Evolutionary conservation across 1,140 invertebrate species (phyloP).

Genomic region (Ganaspis sp.): DNA sequence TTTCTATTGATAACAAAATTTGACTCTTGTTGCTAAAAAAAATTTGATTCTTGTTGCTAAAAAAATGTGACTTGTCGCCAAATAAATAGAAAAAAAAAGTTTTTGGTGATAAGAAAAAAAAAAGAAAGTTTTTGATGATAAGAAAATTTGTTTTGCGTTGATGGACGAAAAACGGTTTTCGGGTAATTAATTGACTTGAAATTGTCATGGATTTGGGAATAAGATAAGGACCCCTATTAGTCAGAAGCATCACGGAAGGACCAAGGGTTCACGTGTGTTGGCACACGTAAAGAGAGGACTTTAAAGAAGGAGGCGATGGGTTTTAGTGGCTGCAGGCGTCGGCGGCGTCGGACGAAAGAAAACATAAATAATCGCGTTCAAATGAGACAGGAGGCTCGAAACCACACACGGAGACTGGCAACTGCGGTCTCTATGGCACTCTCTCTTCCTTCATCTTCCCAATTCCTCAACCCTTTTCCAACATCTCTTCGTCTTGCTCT

Average conservation of each 20-base stretch:
- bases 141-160: no score
- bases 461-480: conserved; percentile 53
- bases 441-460: not conserved
- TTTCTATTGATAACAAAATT: no score
- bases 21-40: no score
- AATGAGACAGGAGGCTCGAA: conserved; percentile 73
- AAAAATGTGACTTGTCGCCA: no score
- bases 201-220: not conserved
- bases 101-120: no score
- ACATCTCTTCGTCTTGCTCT: conserved; percentile 42
- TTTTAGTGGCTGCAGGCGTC: conserved; percentile 75
- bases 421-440: conserved; percentile 47
- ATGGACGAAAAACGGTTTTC: no score
- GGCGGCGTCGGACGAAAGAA: conserved; percentile 70
- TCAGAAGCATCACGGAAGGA: conserved; percentile 18
- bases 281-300: conserved; percentile 47
- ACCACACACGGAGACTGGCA: conserved; percentile 71
- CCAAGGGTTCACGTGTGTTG: conserved; percentile 41
- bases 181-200: not conserved
- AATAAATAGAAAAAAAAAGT: no score
- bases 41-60: no score
- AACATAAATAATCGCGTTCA: conserved; percentile 78
- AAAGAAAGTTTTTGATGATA: no score
- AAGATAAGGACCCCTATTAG: conserved; percentile 25
- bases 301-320: conserved; percentile 65